These are phyloP conservation scores for Eupithecia subfuscata DNA, from an alignment of 2,888 invertebrate genomes.

Conservation along the genomic window DNA sequence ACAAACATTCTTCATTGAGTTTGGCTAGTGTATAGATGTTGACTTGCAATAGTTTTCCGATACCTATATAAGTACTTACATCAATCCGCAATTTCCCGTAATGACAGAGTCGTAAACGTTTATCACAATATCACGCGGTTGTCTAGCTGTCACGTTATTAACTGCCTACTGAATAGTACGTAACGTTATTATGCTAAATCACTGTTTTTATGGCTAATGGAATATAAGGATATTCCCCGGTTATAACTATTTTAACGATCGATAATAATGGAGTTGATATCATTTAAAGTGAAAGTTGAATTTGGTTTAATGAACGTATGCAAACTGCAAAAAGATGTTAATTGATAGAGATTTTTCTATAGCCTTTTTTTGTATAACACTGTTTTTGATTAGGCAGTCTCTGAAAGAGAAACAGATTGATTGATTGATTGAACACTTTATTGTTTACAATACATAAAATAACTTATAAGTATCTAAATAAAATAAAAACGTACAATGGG, in stretches of 20 bases:
- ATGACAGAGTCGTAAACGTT: slow-evolving; percentile 26
- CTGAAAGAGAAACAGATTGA: slow-evolving; percentile 1
- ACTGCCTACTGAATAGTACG: neutral
- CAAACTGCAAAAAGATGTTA: slow-evolving; percentile 8
- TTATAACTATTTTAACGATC: slow-evolving; percentile 11
- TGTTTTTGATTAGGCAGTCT: neutral
- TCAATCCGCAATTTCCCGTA: slow-evolving; percentile 34
- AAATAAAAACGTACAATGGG: too few relatives aligned
- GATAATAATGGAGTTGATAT: neutral
- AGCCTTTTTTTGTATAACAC: neutral
- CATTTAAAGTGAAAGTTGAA: slow-evolving; percentile 1
- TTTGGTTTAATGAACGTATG: neutral
- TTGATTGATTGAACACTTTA: too few relatives aligned
- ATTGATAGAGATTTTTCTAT: neutral
- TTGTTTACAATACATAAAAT: too few relatives aligned
- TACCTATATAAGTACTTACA: slow-evolving; percentile 9
- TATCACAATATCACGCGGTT: slow-evolving; percentile 25
- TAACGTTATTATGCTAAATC: slow-evolving; percentile 5
- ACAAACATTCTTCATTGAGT: too few relatives aligned
- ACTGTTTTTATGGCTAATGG: slow-evolving; percentile 3
- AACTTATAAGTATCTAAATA: too few relatives aligned
- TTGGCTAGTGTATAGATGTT: too few relatives aligned
- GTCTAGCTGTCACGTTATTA: slow-evolving; percentile 6
- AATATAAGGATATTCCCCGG: neutral
- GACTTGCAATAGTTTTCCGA: slow-evolving; percentile 36